phyloP scores from a whole-genome alignment of 2,888 invertebrate genomes.

The Imbricaverruca yamaguchii region DNA sequence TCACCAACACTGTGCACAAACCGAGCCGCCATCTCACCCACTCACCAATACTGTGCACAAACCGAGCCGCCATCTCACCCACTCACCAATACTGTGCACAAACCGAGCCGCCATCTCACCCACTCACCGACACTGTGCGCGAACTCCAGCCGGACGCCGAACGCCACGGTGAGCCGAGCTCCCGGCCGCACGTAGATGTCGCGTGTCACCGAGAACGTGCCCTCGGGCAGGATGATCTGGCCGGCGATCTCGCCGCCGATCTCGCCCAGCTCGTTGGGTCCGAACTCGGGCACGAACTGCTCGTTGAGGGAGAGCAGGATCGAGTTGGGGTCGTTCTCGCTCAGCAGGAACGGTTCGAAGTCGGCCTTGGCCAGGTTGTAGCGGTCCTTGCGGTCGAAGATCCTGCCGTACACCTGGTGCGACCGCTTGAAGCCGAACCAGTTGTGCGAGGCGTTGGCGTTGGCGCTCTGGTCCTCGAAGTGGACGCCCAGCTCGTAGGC shows the following conservation, averaged over 20 bases:
- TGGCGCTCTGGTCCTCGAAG: constrained; percentile 83
- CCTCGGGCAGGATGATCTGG: constrained; percentile 62
- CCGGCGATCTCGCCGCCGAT: constrained; percentile 93
- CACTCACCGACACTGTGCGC: constrained; percentile 53
- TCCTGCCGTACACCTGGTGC: constrained; percentile 40
- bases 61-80: no score
- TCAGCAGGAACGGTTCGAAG: constrained; percentile 83
- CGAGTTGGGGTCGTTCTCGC: constrained; percentile 60
- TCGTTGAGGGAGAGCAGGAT: constrained; percentile 49
- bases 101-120: no score
- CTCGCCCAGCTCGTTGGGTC: constrained; percentile 59
- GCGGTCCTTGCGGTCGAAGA: constrained; percentile 66
- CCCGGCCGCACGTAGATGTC: constrained; percentile 92
- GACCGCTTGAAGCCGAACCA: constrained; percentile 63
- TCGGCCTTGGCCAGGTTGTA: constrained; percentile 89
- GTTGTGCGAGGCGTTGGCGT: constrained; percentile 88
- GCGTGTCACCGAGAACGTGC: constrained; percentile 81
- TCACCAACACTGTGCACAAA: no score
- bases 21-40: no score
- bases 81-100: no score
- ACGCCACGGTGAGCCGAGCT: constrained; percentile 77
- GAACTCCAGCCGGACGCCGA: constrained; percentile 79
- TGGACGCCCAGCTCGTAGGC: constrained; percentile 93
- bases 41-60: no score
- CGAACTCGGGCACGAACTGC: constrained; percentile 63